These are phyloP conservation scores for Xestia sexstrigata DNA, from an alignment of 2,888 invertebrate species.

Conservation along the genomic window DNA sequence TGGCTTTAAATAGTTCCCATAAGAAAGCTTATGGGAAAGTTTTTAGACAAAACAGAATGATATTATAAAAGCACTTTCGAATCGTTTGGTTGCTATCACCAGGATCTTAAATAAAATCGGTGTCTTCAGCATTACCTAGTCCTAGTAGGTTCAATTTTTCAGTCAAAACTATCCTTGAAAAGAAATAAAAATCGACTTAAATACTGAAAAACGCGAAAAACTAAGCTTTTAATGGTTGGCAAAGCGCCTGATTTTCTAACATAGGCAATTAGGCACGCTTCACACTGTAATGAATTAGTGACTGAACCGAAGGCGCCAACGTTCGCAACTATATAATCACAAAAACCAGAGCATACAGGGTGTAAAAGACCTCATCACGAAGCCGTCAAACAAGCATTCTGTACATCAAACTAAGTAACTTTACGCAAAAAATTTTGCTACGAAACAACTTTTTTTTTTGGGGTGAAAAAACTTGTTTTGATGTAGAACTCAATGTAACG, in stretches of 20 bases:
- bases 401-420: no score
- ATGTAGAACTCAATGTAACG: no score
- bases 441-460: no score
- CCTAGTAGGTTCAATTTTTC: background rate
- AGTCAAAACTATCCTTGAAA: background rate
- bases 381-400: no score
- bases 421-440: no score
- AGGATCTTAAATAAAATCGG: no score
- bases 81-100: no score
- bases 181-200: background rate
- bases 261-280: conserved; percentile 13
- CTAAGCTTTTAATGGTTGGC: background rate
- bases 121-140: background rate
- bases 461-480: no score
- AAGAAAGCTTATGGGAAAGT: background rate
- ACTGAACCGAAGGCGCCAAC: background rate
- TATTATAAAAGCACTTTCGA: background rate
- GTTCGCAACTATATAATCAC: background rate
- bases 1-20: conserved; percentile 12
- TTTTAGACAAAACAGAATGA: background rate
- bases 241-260: conserved; percentile 23
- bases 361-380: no score
- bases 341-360: no score
- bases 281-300: background rate
- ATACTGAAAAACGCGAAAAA: background rate